These are phyloP conservation scores for Xestobium rufovillosum DNA, from an alignment of 2,888 invertebrate species.

Conservation along the genomic window DNA sequence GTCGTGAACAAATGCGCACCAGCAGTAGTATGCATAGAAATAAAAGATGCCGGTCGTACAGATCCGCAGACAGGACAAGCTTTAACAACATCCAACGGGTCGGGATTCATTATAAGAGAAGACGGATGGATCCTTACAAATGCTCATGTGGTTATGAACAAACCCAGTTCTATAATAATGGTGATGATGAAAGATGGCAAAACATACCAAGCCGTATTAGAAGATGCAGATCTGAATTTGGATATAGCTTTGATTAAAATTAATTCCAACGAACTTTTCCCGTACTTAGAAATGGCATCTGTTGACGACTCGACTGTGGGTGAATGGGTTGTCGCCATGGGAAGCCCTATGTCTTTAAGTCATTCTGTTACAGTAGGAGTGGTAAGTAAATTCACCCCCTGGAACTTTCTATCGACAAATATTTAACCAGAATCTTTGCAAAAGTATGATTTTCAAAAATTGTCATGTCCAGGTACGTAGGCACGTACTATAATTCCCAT, in stretches of 20 bases:
- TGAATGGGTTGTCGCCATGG: conserved; percentile 92
- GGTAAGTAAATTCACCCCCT: no score
- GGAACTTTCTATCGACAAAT: no score
- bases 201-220: conserved; percentile 55
- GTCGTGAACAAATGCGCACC: conserved; percentile 77
- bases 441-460: no score
- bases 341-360: conserved; percentile 82
- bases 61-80: conserved; percentile 62
- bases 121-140: conserved; percentile 89
- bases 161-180: conserved; percentile 61
- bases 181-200: conserved; percentile 53
- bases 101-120: conserved; percentile 81
- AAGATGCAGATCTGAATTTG: conserved; percentile 75
- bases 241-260: conserved; percentile 88
- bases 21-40: conserved; percentile 85
- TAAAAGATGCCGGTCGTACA: conserved; percentile 60
- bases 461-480: no score
- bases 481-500: no score
- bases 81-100: conserved; percentile 71
- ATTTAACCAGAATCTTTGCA: no score
- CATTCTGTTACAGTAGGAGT: conserved; percentile 92
- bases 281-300: conserved; percentile 68
- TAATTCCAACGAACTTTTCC: conserved; percentile 54
- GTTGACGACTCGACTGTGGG: conserved; percentile 72
- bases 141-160: conserved; percentile 86